Conservation (phyloP, 2,113 vertebrate genomes). For the Ellobius talpinus region DNA sequence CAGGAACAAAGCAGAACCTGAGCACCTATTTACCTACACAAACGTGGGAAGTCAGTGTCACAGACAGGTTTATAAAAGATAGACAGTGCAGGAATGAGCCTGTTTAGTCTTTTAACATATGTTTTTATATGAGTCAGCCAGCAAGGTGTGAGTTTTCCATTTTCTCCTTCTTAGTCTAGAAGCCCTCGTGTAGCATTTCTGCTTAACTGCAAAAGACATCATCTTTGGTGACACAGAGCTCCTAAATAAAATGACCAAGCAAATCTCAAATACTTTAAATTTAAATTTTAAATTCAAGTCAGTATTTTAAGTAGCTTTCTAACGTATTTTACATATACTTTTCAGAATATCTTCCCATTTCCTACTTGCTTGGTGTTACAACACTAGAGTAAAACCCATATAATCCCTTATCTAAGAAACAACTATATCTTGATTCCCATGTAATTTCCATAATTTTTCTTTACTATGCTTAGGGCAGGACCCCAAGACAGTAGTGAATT, state of each 20-base stretch:
- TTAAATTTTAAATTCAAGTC: background rate
- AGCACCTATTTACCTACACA: constrained; percentile 1
- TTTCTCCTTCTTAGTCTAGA: background rate
- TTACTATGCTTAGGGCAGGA: background rate
- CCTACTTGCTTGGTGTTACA: background rate
- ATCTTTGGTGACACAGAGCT: background rate
- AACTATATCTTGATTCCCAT: constrained; percentile 29
- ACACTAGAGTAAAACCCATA: background rate
- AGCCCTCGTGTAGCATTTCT: background rate
- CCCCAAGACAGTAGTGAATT: background rate
- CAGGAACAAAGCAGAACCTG: background rate
- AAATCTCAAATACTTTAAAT: constrained; percentile 12
- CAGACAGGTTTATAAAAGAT: constrained; percentile 6
- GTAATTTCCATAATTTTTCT: constrained; percentile 17
- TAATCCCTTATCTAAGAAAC: background rate
- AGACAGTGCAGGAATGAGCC: background rate
- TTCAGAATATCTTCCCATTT: constrained; percentile 58
- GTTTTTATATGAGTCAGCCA: background rate
- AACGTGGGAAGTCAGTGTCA: background rate
- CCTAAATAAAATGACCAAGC: background rate
- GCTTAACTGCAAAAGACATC: background rate
- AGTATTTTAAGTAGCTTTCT: background rate
- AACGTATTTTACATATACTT: background rate
- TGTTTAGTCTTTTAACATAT: constrained; percentile 24
- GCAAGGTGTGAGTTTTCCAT: background rate